Base-by-base conservation (phyloP, 92 coral and sea anemone species). In the Epizoanthus illoricatus region DNA sequence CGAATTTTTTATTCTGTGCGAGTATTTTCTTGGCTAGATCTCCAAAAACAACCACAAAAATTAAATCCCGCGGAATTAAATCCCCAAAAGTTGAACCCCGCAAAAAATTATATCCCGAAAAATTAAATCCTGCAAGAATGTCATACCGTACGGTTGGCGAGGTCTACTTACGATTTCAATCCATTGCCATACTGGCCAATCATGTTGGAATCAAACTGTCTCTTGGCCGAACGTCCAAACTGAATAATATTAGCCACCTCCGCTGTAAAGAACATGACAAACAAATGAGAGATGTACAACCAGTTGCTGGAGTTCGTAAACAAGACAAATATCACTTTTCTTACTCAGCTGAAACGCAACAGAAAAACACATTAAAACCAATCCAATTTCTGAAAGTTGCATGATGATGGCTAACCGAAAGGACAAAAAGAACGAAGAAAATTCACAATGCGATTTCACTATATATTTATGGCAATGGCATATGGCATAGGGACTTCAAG, bases 101-200 rank as follows among this genome's bases (percentile, higher is more conserved):
- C n/a, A n/a, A 28, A 28, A 28, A 28, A 28, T 28, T 28, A 28
- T 0, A 28, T 28, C 33, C 33, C 33, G 33, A 28, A 28, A 28
- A 28, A 28, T 28, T 28, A 28, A 28, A 39, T 68, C 28, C 4
- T 11, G 12, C 17, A 19, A 18, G 7, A 45, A n/a, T 3, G 8
- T 23, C 59, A 56, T 42, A 2, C 3, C 20, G 57, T 3, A 4
- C 18, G 7, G 28, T 49, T 3, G 3, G 42, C 7, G 19, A 17
- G 33, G 75, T 18, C 47, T 73, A 92, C 98, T 89, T 75, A 95
- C 98, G 98, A 95, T 80, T 95, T 95, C 55, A 95, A 87, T 10
- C 98, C 98, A 59, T 95, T 95, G 65, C 98, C 98, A 74, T 95
- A 95, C 65, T 95, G 98, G 47, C 98, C 98, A 74, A 95, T 90